Percentiles rank a stretch among this genome's conserved stretches.
Conservation (phyloP, 2,797 vertebrate genomes). For the Acipenser transmontanus region DNA sequence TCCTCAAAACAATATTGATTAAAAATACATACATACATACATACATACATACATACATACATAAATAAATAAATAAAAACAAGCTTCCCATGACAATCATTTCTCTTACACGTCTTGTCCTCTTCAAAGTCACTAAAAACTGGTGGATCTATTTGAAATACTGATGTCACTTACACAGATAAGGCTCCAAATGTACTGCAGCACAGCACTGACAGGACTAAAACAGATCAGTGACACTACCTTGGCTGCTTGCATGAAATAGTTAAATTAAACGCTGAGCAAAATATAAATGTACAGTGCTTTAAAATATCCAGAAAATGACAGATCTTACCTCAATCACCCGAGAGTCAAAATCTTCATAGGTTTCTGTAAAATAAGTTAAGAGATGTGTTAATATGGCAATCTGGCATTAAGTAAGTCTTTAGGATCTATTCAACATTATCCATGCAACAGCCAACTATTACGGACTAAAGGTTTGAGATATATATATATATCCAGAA, state of each 20-base stretch:
- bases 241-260: background rate
- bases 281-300: too few relatives aligned
- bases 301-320: background rate
- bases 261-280: too few relatives aligned
- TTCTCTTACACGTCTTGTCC: background rate
- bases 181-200: background rate
- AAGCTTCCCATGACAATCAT: background rate
- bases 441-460: too few relatives aligned
- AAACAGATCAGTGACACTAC: constrained; percentile 14
- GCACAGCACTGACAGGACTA: constrained; percentile 3
- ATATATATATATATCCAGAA: too few relatives aligned
- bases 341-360: constrained; percentile 78
- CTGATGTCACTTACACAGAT: background rate
- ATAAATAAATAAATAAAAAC: background rate
- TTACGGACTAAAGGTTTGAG: too few relatives aligned
- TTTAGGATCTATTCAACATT: too few relatives aligned
- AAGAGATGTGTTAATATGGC: too few relatives aligned
- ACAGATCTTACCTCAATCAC: constrained; percentile 80
- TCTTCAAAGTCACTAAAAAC: constrained; percentile 5
- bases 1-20: background rate
- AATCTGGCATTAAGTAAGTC: too few relatives aligned
- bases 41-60: background rate
- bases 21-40: too few relatives aligned
- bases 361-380: constrained; percentile 68
- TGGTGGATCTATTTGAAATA: background rate